These are phyloP conservation scores for Drosophila gaucha DNA, from an alignment of 2,888 invertebrate genomes.

Conservation along the genomic window DNA sequence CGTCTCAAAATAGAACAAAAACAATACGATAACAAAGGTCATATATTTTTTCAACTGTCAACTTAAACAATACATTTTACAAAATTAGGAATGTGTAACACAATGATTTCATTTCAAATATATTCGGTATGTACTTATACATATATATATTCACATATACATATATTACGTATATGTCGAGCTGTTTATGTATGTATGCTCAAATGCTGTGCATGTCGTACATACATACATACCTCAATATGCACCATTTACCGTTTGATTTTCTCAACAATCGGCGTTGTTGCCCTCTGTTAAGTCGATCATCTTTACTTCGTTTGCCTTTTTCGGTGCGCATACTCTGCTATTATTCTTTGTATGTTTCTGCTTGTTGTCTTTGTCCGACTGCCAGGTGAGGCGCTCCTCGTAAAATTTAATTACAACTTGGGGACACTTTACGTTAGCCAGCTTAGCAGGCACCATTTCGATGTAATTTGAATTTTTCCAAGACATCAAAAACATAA, in stretches of 20 bases:
- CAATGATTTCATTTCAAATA: not conserved
- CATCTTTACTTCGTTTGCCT: not conserved
- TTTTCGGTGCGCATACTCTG: not conserved
- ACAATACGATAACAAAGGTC: not conserved
- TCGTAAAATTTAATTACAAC: conserved; percentile 96
- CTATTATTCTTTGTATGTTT: not conserved
- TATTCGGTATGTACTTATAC: not conserved
- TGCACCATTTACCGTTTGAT: conserved; percentile 7
- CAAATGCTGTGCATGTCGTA: not conserved
- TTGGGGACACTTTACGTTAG: conserved; percentile 93
- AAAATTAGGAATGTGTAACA: not conserved
- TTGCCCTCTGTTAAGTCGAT: not conserved
- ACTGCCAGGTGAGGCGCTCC: conserved; percentile 96
- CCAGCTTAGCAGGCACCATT: conserved; percentile 93
- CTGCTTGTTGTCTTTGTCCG: conserved; percentile 38
- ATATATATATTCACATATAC: not conserved
- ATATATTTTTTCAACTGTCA: not conserved
- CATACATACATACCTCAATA: not conserved
- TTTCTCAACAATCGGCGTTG: not conserved
- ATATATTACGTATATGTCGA: not conserved
- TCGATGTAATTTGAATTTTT: conserved; percentile 95
- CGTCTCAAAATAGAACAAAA: not conserved
- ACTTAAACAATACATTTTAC: conserved; percentile 7
- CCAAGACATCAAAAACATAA: conserved; percentile 98
- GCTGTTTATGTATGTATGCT: not conserved